These are phyloP conservation scores for Cydia pomonella DNA, from an alignment of 1,140 invertebrate genomes.

Conservation along the genomic window DNA sequence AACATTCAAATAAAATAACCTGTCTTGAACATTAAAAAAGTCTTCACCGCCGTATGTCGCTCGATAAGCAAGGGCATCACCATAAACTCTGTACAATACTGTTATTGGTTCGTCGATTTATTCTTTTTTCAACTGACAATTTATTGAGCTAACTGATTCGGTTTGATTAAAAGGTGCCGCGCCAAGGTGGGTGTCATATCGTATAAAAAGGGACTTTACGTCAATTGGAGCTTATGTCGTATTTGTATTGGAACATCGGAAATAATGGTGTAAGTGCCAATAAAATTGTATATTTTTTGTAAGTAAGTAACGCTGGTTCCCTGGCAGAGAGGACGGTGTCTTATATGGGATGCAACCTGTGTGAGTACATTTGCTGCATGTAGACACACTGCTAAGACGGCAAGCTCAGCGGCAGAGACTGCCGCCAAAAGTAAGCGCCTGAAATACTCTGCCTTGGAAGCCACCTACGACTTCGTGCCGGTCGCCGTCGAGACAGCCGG, in stretches of 20 bases:
- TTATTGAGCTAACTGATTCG: slow-evolving; percentile 59
- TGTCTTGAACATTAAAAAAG: background rate
- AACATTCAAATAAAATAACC: background rate
- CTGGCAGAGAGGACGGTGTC: too few species aligned
- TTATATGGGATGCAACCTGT: too few species aligned
- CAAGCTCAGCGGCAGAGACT: too few species aligned
- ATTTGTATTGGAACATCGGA: background rate
- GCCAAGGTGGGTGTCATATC: background rate
- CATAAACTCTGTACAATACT: slow-evolving; percentile 71
- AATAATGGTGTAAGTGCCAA: background rate
- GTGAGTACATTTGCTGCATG: too few species aligned
- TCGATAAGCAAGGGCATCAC: slow-evolving; percentile 64
- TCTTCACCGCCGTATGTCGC: slow-evolving; percentile 47
- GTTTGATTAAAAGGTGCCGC: slow-evolving; percentile 40
- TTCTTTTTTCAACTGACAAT: slow-evolving; percentile 60
- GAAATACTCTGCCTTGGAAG: too few species aligned
- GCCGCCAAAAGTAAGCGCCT: too few species aligned
- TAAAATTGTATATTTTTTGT: too few species aligned
- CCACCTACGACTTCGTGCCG: too few species aligned
- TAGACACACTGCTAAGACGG: too few species aligned
- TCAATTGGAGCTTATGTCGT: background rate
- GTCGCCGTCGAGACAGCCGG: too few species aligned
- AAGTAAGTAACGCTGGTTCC: too few species aligned
- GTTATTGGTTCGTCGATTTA: slow-evolving; percentile 69
- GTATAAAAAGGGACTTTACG: background rate